Percentiles rank a stretch among this genome's conserved stretches.
These are phyloP conservation scores for Pantherophis alleghaniensis DNA, from an alignment of 2,797 vertebrate species.

Conservation along the genomic window DNA sequence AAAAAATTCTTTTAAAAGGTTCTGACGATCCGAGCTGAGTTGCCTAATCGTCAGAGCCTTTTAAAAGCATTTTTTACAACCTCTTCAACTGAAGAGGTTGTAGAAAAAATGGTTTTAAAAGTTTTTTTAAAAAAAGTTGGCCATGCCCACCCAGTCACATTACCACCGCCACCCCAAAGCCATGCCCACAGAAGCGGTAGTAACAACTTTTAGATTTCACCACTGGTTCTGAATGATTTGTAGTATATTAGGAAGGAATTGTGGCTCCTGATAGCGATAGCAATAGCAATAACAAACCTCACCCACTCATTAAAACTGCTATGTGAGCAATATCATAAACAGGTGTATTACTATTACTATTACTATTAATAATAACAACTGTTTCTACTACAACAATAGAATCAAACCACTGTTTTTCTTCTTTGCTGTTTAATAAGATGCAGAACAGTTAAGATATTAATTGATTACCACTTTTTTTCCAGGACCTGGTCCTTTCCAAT, in stretches of 20 bases:
- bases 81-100: too few species aligned
- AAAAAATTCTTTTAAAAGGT: too few species aligned
- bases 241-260: background rate
- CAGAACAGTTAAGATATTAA: background rate
- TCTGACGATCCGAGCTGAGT: too few species aligned
- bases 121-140: too few species aligned
- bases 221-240: background rate
- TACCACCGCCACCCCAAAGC: too few species aligned
- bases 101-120: too few species aligned
- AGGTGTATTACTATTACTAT: background rate
- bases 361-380: background rate
- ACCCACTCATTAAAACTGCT: background rate
- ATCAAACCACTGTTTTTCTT: background rate
- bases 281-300: background rate
- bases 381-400: background rate
- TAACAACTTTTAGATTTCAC: too few species aligned
- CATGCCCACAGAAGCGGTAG: too few species aligned
- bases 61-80: too few species aligned
- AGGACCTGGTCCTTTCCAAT: slow-evolving; percentile 71
- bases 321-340: background rate
- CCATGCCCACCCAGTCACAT: too few species aligned
- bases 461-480: slow-evolving; percentile 61
- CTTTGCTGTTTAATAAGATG: background rate
- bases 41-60: too few species aligned
- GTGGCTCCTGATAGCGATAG: background rate